phyloP scores from a whole-genome alignment of 2,888 invertebrate species.

The Diarsia rubi region DNA sequence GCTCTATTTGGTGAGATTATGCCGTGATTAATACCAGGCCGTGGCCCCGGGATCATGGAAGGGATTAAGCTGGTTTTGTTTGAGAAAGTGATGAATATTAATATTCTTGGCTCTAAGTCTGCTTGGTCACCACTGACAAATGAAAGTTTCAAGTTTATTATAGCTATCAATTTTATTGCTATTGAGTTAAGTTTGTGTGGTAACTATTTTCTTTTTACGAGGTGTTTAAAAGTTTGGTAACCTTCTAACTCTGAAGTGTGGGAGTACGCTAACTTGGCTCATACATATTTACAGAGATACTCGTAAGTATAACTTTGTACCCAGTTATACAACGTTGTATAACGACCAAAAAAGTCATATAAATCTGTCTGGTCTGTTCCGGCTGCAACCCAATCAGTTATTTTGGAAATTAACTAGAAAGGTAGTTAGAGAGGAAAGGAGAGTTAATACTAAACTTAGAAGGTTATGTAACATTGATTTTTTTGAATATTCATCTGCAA shows the following conservation, averaged over 20 bases:
- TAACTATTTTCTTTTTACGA: constrained; percentile 27
- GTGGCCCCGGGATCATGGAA: constrained; percentile 72
- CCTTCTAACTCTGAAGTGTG: constrained; percentile 28
- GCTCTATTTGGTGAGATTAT: constrained; percentile 81
- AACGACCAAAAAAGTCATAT: not conserved
- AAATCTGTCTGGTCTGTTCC: not conserved
- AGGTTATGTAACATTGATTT: not conserved
- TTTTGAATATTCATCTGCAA: not conserved
- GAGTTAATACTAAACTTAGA: not conserved
- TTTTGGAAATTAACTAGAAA: not conserved
- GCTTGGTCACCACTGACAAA: constrained; percentile 63
- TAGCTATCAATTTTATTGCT: constrained; percentile 65
- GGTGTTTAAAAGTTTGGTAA: constrained; percentile 10
- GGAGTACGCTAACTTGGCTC: constrained; percentile 18
- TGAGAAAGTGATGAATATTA: constrained; percentile 75
- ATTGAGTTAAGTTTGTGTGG: constrained; percentile 51
- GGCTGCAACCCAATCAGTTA: not conserved
- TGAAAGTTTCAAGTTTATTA: constrained; percentile 53
- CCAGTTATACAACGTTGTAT: constrained; percentile 1
- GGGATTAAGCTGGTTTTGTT: constrained; percentile 74
- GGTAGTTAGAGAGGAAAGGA: not conserved
- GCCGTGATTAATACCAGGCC: constrained; percentile 80
- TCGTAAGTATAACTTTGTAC: constrained; percentile 18
- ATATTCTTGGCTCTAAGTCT: constrained; percentile 66
- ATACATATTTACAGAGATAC: constrained; percentile 3